Conservation (phyloP, 1,140 invertebrate genomes). For the Popillia japonica region DNA sequence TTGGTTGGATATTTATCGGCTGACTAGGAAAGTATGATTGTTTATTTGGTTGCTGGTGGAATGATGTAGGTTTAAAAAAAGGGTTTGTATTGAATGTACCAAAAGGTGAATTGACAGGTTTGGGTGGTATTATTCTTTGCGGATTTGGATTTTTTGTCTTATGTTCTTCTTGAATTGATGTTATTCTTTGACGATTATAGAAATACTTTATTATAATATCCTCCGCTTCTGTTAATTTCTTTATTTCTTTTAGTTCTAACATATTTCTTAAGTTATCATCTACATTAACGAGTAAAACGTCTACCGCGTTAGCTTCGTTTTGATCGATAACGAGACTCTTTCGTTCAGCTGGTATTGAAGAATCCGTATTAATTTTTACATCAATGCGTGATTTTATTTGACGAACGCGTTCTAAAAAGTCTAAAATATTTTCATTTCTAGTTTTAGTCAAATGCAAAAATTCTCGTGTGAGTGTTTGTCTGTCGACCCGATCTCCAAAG, state of each 20-base stretch:
- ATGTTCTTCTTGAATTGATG: neutral
- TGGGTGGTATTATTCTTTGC: too few species aligned
- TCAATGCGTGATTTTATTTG: constrained; percentile 28
- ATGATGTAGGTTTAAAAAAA: too few species aligned
- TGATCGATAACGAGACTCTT: neutral
- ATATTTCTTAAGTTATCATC: constrained; percentile 25
- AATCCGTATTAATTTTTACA: constrained; percentile 15
- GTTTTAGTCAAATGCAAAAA: constrained; percentile 2
- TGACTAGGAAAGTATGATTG: too few species aligned
- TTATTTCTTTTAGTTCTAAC: neutral
- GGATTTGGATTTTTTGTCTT: neutral
- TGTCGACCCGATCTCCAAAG: too few species aligned
- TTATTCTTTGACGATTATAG: constrained; percentile 26
- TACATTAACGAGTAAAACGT: neutral
- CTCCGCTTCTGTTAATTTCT: neutral
- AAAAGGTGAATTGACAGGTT: too few species aligned
- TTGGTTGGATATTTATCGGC: too few species aligned
- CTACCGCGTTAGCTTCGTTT: constrained; percentile 4
- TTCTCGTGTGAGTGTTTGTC: constrained; percentile 17
- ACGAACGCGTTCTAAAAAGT: constrained; percentile 19
- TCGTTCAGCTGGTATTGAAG: neutral
- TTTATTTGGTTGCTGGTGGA: too few species aligned
- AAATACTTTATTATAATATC: neutral
- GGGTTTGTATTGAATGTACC: too few species aligned
- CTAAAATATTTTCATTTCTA: constrained; percentile 36